phyloP scores from a whole-genome alignment of 2,113 vertebrate species.

The Agapornis roseicollis region DNA sequence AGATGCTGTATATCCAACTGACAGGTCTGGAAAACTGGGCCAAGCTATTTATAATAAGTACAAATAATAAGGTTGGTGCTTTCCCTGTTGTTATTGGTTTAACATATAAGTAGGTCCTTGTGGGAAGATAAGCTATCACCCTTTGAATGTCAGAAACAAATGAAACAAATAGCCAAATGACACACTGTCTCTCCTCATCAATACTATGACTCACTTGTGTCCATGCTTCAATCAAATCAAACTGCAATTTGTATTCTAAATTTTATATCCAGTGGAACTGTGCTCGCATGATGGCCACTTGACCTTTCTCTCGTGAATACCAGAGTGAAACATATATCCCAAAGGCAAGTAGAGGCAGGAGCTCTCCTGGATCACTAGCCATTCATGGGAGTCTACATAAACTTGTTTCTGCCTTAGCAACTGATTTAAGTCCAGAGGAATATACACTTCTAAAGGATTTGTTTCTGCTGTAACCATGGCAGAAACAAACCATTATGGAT shows the following conservation, averaged over 20 bases:
- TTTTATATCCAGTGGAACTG: neutral
- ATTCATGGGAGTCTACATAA: neutral
- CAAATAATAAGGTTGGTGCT: neutral
- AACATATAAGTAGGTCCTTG: neutral
- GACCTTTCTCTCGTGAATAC: neutral
- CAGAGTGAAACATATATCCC: neutral
- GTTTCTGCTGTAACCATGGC: neutral
- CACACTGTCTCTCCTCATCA: neutral
- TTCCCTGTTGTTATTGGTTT: neutral
- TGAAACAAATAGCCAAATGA: neutral
- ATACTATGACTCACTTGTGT: neutral
- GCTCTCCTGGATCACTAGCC: neutral
- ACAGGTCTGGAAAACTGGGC: neutral
- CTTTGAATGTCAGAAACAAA: constrained; percentile 12
- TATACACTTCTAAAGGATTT: neutral
- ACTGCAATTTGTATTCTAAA: neutral
- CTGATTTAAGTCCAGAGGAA: neutral
- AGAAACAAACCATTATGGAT: neutral
- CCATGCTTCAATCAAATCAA: neutral
- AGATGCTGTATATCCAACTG: neutral
- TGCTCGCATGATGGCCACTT: accelerated
- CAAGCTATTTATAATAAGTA: neutral
- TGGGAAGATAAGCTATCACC: neutral
- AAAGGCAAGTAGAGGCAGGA: neutral
- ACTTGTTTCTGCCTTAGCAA: neutral